phyloP scores from a whole-genome alignment of 2,888 invertebrate genomes.

The Hydrotaea cyrtoneurina region DNA sequence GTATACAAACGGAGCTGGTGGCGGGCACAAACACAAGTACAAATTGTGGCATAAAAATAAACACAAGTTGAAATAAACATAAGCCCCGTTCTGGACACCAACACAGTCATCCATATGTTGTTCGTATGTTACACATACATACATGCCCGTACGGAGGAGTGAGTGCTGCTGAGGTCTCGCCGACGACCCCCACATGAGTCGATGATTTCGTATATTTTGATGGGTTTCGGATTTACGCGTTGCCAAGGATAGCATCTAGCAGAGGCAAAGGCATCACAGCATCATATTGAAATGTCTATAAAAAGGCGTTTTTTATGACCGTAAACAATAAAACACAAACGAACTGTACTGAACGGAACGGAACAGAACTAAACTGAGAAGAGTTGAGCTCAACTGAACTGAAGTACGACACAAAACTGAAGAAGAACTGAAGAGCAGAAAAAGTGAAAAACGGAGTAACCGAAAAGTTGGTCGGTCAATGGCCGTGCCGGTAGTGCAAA shows the following conservation, averaged over 20 bases:
- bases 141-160: too few relatives aligned
- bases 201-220: constrained; percentile 27
- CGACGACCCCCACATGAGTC: constrained; percentile 43
- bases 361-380: background rate
- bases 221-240: constrained; percentile 41
- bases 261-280: background rate
- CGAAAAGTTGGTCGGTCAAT: constrained; percentile 44
- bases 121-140: background rate
- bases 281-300: constrained; percentile 43
- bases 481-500: constrained; percentile 14
- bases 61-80: constrained; percentile 11
- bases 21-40: background rate
- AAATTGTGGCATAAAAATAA: background rate
- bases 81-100: constrained; percentile 37
- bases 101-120: constrained; percentile 43
- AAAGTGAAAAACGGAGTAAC: constrained; percentile 5
- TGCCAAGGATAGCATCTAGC: constrained; percentile 38
- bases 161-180: background rate
- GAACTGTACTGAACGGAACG: too few relatives aligned
- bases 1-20: constrained; percentile 14
- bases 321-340: constrained; percentile 15
- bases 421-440: background rate
- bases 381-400: too few relatives aligned
- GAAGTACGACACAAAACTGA: too few relatives aligned
- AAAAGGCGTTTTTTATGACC: constrained; percentile 49